Base-by-base conservation (phyloP, 2,888 invertebrate genomes). In the Yponomeuta evonymella region DNA sequence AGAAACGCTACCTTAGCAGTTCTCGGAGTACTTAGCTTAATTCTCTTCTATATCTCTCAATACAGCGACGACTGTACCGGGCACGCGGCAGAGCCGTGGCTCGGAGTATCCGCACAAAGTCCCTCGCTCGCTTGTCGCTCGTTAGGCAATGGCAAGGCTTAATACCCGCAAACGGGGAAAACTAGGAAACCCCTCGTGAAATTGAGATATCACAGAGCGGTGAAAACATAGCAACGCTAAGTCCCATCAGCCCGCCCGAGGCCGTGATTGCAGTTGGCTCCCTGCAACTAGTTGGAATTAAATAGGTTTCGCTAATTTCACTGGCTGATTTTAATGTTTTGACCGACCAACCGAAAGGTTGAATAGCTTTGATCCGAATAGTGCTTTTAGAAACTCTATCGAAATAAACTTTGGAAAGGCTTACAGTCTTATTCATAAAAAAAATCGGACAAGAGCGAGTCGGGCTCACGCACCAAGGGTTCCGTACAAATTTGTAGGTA, bases 211-310 rank as follows among this genome's bases (percentile, higher is more conserved):
- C 84, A 83, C 81, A 79, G 81, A 86, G 82, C 83, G 80, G 81
- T 82, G 91, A 91, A 90, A 89, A 86, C 90, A 85, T 91, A 90
- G 83, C 81, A 91, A 89, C 82, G 90, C 87, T 89, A 89, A 89
- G 87, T 85, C 84, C 81, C 78, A 83, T 83, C 81, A 81, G 82
- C 81, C 81, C 79, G 73, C 71, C 76, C 73, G 74, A 73, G 75
- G 74, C 43, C 48, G 29, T 80, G 82, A 84, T 83, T 85, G 81
- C 76, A 81, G 79, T 78, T 75, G 30, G 51, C 23, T 30, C 69
- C 23, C 30, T 30, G 51, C 33, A 33, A 48, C 15, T 69, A 58
- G 51, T 68, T 68, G 29, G 23, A 51, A 68, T 68, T 68, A 68
- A 29, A 29, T 69, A 48, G 48, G 36, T 67, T 67, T 43, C 36